Evolutionary conservation across 2,113 vertebrate genomes (phyloP).

Genomic region (Heliornis fulica): DNA sequence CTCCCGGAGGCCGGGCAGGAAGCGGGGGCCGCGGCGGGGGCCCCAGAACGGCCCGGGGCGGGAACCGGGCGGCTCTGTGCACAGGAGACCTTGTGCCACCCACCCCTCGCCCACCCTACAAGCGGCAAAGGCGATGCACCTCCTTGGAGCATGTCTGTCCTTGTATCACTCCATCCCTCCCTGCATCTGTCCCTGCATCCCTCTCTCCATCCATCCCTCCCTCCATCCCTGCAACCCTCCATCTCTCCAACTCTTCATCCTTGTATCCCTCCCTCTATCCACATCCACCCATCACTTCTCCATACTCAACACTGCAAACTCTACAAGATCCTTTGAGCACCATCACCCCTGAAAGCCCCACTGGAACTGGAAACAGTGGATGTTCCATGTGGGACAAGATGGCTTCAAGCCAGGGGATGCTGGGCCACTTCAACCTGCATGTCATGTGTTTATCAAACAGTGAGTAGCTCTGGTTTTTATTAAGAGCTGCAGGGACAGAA

Average conservation of each 20-base stretch:
- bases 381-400: background rate
- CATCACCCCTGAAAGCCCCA: fast-evolving
- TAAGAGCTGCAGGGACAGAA: background rate
- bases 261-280: background rate
- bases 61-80: background rate
- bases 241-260: no score
- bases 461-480: background rate
- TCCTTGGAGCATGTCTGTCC: fast-evolving
- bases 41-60: background rate
- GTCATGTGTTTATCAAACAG: fast-evolving
- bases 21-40: background rate
- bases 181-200: background rate
- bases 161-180: background rate
- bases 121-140: fast-evolving
- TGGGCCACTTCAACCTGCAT: background rate
- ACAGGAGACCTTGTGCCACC: no score
- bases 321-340: background rate
- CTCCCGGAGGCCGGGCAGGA: background rate
- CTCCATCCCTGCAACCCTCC: background rate
- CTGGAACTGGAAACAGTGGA: no score
- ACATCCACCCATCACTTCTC: background rate
- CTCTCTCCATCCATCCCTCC: no score
- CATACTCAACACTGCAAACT: background rate
- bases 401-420: background rate
- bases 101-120: background rate